Evolutionary conservation across 2,797 vertebrate species (phyloP).

Genomic region (Ctenopoma multispine): DNA sequence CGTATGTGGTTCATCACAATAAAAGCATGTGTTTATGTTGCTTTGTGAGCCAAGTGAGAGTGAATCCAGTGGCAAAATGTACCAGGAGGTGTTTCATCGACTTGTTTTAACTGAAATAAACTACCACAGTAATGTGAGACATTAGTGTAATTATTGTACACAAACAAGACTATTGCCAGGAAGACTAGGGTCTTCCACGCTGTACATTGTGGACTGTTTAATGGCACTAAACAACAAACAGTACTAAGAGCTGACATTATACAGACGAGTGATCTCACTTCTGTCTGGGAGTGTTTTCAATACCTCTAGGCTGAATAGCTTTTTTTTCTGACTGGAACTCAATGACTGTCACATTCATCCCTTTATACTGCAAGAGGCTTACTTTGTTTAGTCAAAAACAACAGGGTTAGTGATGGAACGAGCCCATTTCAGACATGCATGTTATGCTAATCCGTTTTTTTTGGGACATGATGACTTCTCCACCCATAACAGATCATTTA

Average conservation of each 20-base stretch:
- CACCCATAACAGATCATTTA: neutral
- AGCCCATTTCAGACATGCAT: neutral
- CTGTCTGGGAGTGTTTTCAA: slow-evolving; percentile 16
- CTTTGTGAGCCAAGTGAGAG: neutral
- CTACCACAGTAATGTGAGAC: slow-evolving; percentile 19
- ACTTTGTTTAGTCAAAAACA: slow-evolving; percentile 2
- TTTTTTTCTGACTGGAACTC: neutral
- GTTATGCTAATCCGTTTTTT: neutral
- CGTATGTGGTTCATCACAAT: neutral
- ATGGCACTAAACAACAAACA: slow-evolving; percentile 25
- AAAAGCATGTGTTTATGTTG: neutral
- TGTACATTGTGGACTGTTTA: slow-evolving; percentile 18
- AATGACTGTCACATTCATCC: neutral
- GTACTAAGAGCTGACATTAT: slow-evolving; percentile 17
- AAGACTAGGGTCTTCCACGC: slow-evolving; percentile 3
- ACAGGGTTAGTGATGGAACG: neutral
- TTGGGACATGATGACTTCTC: neutral
- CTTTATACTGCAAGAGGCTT: neutral
- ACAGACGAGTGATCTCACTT: slow-evolving; percentile 19
- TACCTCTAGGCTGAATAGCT: slow-evolving; percentile 2
- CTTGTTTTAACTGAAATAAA: slow-evolving; percentile 24
- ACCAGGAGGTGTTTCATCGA: slow-evolving; percentile 4
- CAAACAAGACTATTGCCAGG: slow-evolving; percentile 19
- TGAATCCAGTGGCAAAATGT: neutral
- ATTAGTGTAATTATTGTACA: slow-evolving; percentile 32